Base-by-base conservation (phyloP, 2,113 vertebrate genomes). In the Pimephales promelas region DNA sequence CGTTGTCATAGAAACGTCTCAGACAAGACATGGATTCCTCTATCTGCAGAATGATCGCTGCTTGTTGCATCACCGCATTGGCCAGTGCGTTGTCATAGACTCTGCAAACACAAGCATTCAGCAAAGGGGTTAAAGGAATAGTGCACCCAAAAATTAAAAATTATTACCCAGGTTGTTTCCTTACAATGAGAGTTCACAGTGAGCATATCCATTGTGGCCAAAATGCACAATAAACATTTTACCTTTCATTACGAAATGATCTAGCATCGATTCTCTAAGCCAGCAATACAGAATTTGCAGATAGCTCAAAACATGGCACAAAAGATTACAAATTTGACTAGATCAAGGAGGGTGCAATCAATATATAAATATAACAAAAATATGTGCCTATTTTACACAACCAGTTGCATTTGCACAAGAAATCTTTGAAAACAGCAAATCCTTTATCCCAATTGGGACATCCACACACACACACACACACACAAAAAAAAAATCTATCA, bases 61-160 rank as follows among this genome's bases (percentile, higher is more conserved):
- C 93, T 85, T 93, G 93, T 83, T 93, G 92, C 93, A 93, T 94
- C 75, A 94, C 91, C 1, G 91, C 92, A 2, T 92, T 92, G 8
- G 93, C 92, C 84, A 89, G 84, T 0, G 92, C 92, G 31, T 94
- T 93, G 73, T 92, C 89, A 22, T 94, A 89, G 3, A 94, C 92
- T 76, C 92, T 93, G 62, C 20, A 71, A 18, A 83, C 52, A 56
- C 34, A 56, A 74, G 8, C 10, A 5, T 31, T n/a, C 18, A 7
- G 7, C 24, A 31, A 28, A 62, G 28, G 24, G 28, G 61, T 64
- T 64, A 31, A 64, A 31, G 61, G 61, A 62, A 62, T 31, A 62
- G 61, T 0, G 0, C 13, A 16, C 26, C 14, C 61, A 62, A 31
- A 62, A 61, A 13, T 61, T 0, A 2, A 11, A 26, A 26, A n/a